Evolutionary conservation across 1,140 invertebrate species (phyloP), one percentile per base, ranked within the genome.

Genomic region (Drosophila auraria): DNA sequence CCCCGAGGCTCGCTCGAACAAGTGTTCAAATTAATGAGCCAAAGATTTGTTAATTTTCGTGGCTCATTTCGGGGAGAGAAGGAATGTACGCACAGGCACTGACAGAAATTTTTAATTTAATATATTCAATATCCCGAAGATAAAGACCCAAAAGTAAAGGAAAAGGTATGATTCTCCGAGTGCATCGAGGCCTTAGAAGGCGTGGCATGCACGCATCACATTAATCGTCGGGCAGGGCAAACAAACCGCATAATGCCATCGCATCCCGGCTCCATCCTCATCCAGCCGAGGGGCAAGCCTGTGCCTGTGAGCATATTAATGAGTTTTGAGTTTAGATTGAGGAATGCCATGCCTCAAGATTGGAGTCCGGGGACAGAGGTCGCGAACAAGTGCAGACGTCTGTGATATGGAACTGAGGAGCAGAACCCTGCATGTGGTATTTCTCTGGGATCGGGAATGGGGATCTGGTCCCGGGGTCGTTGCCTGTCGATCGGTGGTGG

Each of bases 41-140:
- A 82, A 81, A 82, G 87, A 90, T 90, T 90, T 90, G 86, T 90
- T 90, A 86, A 90, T 82, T 90, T 90, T 90, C 76, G 79, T 89
- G 81, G 78, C 78, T 89, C 83, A 87, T 87, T 87, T 82, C 44
- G 25, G 7, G 27, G 36, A 54, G 23, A 12, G 14, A 23, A 40
- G 40, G n/a, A 68, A 56, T 20, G 53, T 45, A 73, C 68, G 64
- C 75, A 72, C 33, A 47, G 42, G 23, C 68, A 70, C 68, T 69
- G 49, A 0, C 5, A 57, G 8, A 69, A 64, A 62, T 1, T n/a
- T 1, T 6, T 59, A 1, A 11, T 36, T 4, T 12, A 3, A 36
- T 9, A 36, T 36, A 36, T 36, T 11, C 11, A 4, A 11, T 36
- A 36, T 3, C 20, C 2, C 2, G 11, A 56, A 38, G 4, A 56